A percentile compares a stretch with the other conserved stretches of the same genome.
Evolutionary conservation across 2,113 vertebrate genomes (phyloP).

Genomic region (Anolis sagrei): DNA sequence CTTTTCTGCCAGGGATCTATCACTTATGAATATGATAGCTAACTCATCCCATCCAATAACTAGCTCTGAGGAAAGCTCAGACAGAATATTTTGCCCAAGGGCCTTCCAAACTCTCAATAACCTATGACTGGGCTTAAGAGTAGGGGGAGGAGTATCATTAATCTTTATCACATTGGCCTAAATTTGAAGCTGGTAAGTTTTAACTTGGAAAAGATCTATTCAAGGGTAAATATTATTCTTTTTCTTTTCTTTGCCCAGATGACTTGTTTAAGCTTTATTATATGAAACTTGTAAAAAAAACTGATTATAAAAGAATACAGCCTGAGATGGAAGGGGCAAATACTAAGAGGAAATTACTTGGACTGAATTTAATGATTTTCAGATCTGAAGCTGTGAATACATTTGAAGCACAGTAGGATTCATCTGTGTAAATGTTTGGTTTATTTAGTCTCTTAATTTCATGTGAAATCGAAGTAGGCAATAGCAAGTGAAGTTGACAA

Average conservation of each 20-base stretch:
- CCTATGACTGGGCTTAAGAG: neutral
- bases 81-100: neutral
- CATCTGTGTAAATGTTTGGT: conserved; percentile 61
- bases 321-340: conserved; percentile 60
- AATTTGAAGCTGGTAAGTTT: neutral
- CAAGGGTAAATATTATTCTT: neutral
- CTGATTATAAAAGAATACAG: conserved; percentile 67
- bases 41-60: neutral
- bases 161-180: neutral
- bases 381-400: conserved; percentile 67
- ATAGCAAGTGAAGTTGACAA: conserved; percentile 52
- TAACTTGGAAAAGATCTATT: neutral
- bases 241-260: neutral
- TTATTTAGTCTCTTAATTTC: conserved; percentile 70
- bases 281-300: conserved; percentile 56
- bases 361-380: conserved; percentile 67
- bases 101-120: neutral
- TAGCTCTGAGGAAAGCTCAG: neutral
- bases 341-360: conserved; percentile 65
- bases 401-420: conserved; percentile 71
- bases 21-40: neutral
- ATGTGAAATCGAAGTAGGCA: conserved; percentile 59
- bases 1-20: neutral
- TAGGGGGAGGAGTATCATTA: neutral
- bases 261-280: conserved; percentile 55